A percentile compares a stretch with the other conserved stretches of the same genome.
phyloP scores from a whole-genome alignment of 2,888 invertebrate genomes.

The Sminthurinus aureus region DNA sequence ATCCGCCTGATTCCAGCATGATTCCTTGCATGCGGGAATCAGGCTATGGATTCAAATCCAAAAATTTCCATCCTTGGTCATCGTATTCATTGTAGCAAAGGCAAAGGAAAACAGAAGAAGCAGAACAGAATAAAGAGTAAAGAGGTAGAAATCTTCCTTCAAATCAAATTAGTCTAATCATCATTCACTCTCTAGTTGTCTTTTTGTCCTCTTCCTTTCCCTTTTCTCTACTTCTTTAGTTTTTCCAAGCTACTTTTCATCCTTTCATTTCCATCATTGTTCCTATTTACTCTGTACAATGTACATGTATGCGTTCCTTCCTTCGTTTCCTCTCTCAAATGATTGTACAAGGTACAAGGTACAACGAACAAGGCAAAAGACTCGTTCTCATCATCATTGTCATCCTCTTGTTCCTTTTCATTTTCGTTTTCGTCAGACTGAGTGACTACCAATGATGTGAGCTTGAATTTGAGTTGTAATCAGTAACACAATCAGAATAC shows the following conservation, averaged over 20 bases:
- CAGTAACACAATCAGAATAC: constrained; percentile 28
- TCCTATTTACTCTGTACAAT: not conserved
- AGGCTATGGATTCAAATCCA: too few relatives aligned
- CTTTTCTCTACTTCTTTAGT: not conserved
- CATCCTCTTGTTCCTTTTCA: not conserved
- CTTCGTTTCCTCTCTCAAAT: too few relatives aligned
- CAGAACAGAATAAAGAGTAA: not conserved
- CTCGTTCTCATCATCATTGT: not conserved
- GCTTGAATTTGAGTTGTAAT: constrained; percentile 29
- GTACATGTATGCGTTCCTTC: not conserved
- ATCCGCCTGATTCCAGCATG: too few relatives aligned
- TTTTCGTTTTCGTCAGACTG: not conserved
- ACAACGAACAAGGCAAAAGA: too few relatives aligned
- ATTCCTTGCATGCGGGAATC: too few relatives aligned
- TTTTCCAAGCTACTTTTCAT: not conserved
- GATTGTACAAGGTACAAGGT: too few relatives aligned
- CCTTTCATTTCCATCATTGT: constrained; percentile 12
- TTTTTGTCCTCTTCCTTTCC: constrained; percentile 31
- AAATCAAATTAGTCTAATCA: constrained; percentile 42
- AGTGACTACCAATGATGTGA: constrained; percentile 15
- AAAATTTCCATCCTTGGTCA: too few relatives aligned
- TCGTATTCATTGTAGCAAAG: not conserved
- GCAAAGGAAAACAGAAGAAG: not conserved
- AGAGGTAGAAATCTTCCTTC: constrained; percentile 37
- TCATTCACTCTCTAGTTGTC: constrained; percentile 33